Conservation (phyloP, 1,140 invertebrate genomes). For the Centruroides sculpturatus region DNA sequence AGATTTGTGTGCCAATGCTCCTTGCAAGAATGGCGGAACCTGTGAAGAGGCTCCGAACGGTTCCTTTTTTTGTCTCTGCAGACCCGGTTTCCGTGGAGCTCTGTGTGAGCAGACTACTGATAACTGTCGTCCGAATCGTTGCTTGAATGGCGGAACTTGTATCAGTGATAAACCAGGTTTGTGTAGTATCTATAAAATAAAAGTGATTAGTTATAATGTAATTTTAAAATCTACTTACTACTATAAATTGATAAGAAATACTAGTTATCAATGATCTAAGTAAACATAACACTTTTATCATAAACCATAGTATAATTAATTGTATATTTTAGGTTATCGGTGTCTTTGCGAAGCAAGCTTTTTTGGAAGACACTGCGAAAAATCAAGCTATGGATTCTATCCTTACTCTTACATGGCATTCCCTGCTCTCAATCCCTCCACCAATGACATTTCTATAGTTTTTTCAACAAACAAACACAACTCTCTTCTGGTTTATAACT, state of each 20-base stretch:
- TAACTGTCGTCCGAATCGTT: slow-evolving; percentile 78
- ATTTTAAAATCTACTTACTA: not conserved
- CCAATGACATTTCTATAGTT: slow-evolving; percentile 77
- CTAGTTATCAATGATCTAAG: no score
- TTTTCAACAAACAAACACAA: slow-evolving; percentile 80
- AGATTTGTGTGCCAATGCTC: slow-evolving; percentile 63
- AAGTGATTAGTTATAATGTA: not conserved
- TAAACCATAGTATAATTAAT: not conserved
- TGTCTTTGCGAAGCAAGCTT: slow-evolving; percentile 68
- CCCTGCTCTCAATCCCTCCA: slow-evolving; percentile 56
- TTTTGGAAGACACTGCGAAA: slow-evolving; percentile 82
- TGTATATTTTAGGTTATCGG: slow-evolving; percentile 52
- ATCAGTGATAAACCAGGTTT: slow-evolving; percentile 37
- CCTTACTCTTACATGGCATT: slow-evolving; percentile 81
- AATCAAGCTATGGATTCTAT: slow-evolving; percentile 71
- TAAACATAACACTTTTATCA: no score
- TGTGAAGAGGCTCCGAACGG: slow-evolving; percentile 72
- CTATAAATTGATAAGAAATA: no score
- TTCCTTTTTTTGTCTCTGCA: slow-evolving; percentile 76
- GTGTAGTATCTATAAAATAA: not conserved
- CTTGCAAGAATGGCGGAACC: slow-evolving; percentile 75
- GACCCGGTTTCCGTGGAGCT: slow-evolving; percentile 72
- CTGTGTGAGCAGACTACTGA: slow-evolving; percentile 71
- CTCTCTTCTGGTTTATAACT: slow-evolving; percentile 77
- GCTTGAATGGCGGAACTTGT: slow-evolving; percentile 66